phyloP scores from a whole-genome alignment of 2,797 vertebrate species.

The Calcarius lapponicus region DNA sequence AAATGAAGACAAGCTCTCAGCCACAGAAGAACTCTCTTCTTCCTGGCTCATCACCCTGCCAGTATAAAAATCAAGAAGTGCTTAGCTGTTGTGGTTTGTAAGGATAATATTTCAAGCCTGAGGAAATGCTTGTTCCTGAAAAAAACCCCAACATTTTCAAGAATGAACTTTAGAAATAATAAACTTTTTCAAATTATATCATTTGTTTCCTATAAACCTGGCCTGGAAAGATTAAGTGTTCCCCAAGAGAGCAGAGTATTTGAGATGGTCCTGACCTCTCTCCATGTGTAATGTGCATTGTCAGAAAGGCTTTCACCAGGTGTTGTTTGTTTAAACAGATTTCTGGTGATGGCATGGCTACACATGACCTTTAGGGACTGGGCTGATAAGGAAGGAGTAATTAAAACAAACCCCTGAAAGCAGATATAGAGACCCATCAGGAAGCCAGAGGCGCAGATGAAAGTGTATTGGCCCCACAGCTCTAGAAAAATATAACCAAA shows the following conservation, averaged over 20 bases:
- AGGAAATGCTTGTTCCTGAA: background rate
- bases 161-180: background rate
- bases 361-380: background rate
- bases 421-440: background rate
- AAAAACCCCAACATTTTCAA: background rate
- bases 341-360: background rate
- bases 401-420: conserved; percentile 39
- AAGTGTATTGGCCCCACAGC: background rate
- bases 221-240: background rate
- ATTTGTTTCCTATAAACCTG: background rate
- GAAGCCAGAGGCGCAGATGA: conserved; percentile 11
- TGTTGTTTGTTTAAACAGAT: conserved; percentile 47
- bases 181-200: background rate
- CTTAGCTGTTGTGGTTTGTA: background rate
- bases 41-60: background rate
- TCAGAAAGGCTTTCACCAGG: conserved; percentile 38
- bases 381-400: conserved; percentile 28
- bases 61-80: background rate
- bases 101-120: background rate
- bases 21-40: background rate
- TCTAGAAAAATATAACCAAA: background rate
- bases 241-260: background rate
- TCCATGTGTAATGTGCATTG: accelerated
- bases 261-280: conserved; percentile 25
- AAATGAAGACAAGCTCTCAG: background rate